These are phyloP conservation scores for Ypsolopha scabrella DNA, from an alignment of 2,888 invertebrate species.

Conservation along the genomic window DNA sequence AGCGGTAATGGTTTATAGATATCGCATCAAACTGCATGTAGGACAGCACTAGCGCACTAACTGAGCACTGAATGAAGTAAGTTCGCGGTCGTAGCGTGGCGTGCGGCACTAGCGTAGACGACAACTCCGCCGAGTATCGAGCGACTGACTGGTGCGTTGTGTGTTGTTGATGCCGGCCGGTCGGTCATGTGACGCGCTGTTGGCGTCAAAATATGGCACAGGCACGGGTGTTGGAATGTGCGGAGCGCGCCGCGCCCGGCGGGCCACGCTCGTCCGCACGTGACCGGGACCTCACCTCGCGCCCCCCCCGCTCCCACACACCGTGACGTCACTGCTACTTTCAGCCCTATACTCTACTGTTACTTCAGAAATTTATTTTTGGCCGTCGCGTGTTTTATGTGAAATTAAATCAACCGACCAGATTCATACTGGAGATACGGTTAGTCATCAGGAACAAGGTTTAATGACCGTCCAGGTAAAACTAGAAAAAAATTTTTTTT, in stretches of 20 bases:
- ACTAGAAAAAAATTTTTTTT: too few species aligned
- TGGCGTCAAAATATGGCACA: constrained; percentile 42
- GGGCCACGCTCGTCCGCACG: constrained; percentile 45
- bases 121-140: too few species aligned
- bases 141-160: too few species aligned
- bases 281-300: constrained; percentile 25
- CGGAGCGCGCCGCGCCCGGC: constrained; percentile 6
- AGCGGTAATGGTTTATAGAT: constrained; percentile 16
- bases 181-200: constrained; percentile 39
- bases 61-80: constrained; percentile 14
- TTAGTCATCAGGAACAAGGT: too few species aligned
- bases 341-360: constrained; percentile 16
- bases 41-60: constrained; percentile 21
- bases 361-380: too few species aligned
- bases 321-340: constrained; percentile 8
- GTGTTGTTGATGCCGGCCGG: constrained; percentile 27
- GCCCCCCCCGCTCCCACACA: constrained; percentile 9
- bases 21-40: constrained; percentile 32
- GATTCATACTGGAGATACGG: too few species aligned
- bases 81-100: constrained; percentile 23
- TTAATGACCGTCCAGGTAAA: too few species aligned
- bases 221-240: constrained; percentile 32
- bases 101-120: neutral
- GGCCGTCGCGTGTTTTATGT: too few species aligned
- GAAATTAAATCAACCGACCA: too few species aligned